phyloP scores from a whole-genome alignment of 2,888 invertebrate genomes.

The Prosapia bicincta region DNA sequence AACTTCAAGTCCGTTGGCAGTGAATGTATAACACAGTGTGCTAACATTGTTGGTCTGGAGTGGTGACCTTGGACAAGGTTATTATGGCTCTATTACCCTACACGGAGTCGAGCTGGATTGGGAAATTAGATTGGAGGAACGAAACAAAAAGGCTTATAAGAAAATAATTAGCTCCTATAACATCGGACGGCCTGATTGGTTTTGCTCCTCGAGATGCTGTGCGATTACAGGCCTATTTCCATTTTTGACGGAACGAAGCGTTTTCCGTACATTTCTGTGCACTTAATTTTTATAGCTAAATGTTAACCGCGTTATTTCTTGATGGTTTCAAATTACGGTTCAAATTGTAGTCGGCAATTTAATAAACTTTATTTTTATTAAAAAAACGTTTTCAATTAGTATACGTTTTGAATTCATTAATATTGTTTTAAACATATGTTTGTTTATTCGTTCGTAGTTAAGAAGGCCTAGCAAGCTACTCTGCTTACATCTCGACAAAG shows the following conservation, averaged over 20 bases:
- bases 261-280: not conserved
- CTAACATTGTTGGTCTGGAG: not conserved
- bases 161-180: constrained; percentile 2
- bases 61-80: not conserved
- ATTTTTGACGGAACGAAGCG: not conserved
- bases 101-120: not conserved
- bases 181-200: not conserved
- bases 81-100: not conserved
- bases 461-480: too few species aligned
- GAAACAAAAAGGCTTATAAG: not conserved
- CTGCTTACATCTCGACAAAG: too few species aligned
- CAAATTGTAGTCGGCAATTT: too few species aligned
- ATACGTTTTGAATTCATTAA: too few species aligned
- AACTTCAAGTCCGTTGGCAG: not conserved
- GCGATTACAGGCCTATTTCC: not conserved
- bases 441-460: too few species aligned
- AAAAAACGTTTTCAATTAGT: too few species aligned
- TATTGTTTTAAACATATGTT: too few species aligned
- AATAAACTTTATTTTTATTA: too few species aligned
- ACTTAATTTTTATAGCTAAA: not conserved
- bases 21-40: not conserved
- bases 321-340: too few species aligned
- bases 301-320: too few species aligned
- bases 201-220: not conserved
- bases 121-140: not conserved